Base-by-base conservation (phyloP, 2,797 vertebrate species). In the Fistularia commersonii region DNA sequence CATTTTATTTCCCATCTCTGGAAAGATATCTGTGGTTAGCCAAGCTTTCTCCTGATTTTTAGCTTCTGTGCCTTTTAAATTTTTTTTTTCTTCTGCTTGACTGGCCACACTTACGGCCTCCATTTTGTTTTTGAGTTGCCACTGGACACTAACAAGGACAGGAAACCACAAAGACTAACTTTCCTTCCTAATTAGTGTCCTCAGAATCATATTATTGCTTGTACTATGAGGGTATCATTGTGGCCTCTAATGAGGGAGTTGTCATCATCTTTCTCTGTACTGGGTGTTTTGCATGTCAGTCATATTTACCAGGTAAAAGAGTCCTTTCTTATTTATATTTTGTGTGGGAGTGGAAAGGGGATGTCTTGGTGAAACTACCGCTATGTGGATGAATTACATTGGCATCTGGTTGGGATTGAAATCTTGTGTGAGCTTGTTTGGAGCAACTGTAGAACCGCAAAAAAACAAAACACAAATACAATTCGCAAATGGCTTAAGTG, bases 121-220 rank as follows among this genome's bases (percentile, higher is more conserved):
- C 43, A 57, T 74, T 71, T 79, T 23, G 23, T 23, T 23, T 15
- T 7, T 10, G 53, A 74, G 54, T 50, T 49, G 47, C 34, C 8
- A 7, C 50, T 51, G 59, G 61, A 62, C 50, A 41, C 34, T 55
- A 42, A 65, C 52, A 13, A 57, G 41, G 32, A 47, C 46, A 66
- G 75, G 67, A 81, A 79, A 61, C 60, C 64, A 58, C 70, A 69
- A 65, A 43, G 44, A 53, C 35, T 23, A 15, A 43, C 58, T 69
- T 79, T 63, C 64, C 63, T 23, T 61, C 46, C 34, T 56, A 52
- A 45, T 40, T 33, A n/a, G 11, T 6, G 9, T n/a, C 23, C 2
- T 23, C 23, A 39, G 9, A 39, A 6, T 11, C 11, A 3, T 39
- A n/a, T 11, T 39, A 39, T 39, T 9, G 57, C 48, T 23, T 23